Conservation (phyloP, 2,797 vertebrate genomes). For the Enteromius viviparus region DNA sequence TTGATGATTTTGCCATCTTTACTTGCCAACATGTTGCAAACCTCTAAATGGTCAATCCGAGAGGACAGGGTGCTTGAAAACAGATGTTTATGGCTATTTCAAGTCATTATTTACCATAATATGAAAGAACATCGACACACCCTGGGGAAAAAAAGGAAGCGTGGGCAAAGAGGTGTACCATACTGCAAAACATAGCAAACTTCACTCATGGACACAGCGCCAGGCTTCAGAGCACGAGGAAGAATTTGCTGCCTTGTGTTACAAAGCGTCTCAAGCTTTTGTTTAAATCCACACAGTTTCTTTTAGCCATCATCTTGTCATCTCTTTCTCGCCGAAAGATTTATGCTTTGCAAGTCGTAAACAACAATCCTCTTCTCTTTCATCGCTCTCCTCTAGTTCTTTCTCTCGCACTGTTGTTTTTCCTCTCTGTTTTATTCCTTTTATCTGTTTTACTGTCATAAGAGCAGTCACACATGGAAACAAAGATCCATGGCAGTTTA, state of each 20-base stretch:
- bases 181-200: constrained; percentile 6
- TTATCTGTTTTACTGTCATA: constrained; percentile 37
- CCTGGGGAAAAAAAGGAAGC: neutral
- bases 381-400: constrained; percentile 26
- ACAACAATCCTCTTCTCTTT: constrained; percentile 41
- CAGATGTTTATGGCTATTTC: constrained; percentile 25
- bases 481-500: constrained; percentile 6
- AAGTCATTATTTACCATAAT: constrained; percentile 14
- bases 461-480: constrained; percentile 27
- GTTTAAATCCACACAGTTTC: constrained; percentile 47
- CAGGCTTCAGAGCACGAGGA: neutral
- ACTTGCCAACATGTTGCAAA: constrained; percentile 22
- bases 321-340: constrained; percentile 38
- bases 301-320: constrained; percentile 53
- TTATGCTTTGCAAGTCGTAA: constrained; percentile 44
- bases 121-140: neutral
- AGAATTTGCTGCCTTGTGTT: constrained; percentile 34
- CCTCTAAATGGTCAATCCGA: constrained; percentile 32
- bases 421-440: constrained; percentile 30
- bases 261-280: constrained; percentile 26
- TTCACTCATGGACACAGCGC: neutral
- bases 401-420: constrained; percentile 2
- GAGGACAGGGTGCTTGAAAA: constrained; percentile 10
- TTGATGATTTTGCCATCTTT: constrained; percentile 45
- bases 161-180: constrained; percentile 23